phyloP scores from a whole-genome alignment of 2,888 invertebrate genomes.

The Eremobia ochroleuca region DNA sequence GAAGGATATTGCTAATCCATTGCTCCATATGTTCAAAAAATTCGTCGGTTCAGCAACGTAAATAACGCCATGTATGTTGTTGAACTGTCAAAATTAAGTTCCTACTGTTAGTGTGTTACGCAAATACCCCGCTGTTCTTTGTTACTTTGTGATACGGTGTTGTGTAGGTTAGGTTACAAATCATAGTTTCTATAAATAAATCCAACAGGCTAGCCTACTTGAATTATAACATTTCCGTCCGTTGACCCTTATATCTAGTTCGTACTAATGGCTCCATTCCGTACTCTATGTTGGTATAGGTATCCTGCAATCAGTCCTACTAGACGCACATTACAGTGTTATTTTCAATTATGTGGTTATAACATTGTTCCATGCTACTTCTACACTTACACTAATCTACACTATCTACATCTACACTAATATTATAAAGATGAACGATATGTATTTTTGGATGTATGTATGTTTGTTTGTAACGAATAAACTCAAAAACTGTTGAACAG shows the following conservation, averaged over 20 bases:
- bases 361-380: not conserved
- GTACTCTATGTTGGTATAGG: slow-evolving; percentile 2
- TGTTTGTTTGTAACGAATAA: too few relatives aligned
- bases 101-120: too few relatives aligned
- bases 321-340: not conserved
- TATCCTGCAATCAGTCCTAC: slow-evolving; percentile 13
- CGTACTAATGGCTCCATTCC: slow-evolving; percentile 41
- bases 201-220: slow-evolving; percentile 10
- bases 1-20: too few relatives aligned
- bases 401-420: too few relatives aligned
- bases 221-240: slow-evolving; percentile 34
- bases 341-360: not conserved
- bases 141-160: not conserved
- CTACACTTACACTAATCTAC: too few relatives aligned
- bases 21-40: too few relatives aligned
- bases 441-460: too few relatives aligned
- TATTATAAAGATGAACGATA: too few relatives aligned
- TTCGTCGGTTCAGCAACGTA: too few relatives aligned
- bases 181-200: slow-evolving; percentile 29
- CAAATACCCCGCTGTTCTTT: not conserved
- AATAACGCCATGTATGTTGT: too few relatives aligned
- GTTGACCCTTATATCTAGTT: slow-evolving; percentile 30
- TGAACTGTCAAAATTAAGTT: too few relatives aligned
- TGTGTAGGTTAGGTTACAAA: slow-evolving; percentile 11
- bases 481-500: too few relatives aligned